Conservation (phyloP, 2,797 vertebrate genomes). For the Amniataba percoides region DNA sequence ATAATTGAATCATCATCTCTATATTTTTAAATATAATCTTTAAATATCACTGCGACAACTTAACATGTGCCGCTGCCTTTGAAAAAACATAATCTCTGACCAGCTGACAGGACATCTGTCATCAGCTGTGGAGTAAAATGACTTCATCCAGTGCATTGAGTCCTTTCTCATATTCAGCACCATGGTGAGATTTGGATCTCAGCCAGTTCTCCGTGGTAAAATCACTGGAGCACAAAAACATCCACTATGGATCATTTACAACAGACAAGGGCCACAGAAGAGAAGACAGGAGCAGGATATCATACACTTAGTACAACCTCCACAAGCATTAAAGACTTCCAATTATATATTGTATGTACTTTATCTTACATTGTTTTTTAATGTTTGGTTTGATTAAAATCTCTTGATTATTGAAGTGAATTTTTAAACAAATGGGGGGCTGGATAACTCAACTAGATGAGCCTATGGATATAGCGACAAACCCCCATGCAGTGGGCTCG, state of each 20-base stretch:
- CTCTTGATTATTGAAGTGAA: neutral
- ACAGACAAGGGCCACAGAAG: conserved; percentile 21
- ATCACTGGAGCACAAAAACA: conserved; percentile 33
- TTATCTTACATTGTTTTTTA: neutral
- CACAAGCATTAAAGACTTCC: conserved; percentile 9
- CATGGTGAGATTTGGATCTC: conserved; percentile 32
- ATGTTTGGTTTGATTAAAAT: neutral
- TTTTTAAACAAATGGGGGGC: no score
- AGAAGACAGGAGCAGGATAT: neutral
- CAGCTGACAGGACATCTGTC: conserved; percentile 17
- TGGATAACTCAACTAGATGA: no score
- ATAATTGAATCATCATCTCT: neutral
- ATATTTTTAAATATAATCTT: neutral
- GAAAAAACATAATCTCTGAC: conserved; percentile 5
- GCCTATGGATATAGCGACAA: no score
- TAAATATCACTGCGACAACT: neutral
- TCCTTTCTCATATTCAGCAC: conserved; percentile 44
- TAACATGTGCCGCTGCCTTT: neutral
- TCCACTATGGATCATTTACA: conserved; percentile 56
- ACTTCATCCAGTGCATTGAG: conserved; percentile 28
- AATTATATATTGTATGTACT: neutral
- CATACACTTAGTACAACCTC: conserved; percentile 5
- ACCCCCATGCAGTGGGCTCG: no score
- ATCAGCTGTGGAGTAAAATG: conserved; percentile 1
- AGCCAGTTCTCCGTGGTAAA: conserved; percentile 37